Conservation (phyloP, 1,140 invertebrate species). For the Lordiphosa mommai region DNA sequence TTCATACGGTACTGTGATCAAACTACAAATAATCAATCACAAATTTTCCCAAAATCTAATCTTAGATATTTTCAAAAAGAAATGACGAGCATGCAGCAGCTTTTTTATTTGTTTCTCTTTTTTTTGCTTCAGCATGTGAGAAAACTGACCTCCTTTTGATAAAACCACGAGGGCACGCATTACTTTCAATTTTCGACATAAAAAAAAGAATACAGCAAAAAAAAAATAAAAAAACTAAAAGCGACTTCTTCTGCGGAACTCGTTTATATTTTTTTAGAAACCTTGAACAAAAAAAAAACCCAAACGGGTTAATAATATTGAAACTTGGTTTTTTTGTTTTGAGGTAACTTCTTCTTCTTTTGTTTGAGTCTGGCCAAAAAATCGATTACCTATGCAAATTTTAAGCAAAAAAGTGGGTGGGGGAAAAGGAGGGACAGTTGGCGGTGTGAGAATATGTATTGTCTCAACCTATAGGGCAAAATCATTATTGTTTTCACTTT, state of each 20-base stretch:
- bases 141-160: constrained; percentile 4
- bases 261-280: constrained; percentile 8
- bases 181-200: constrained; percentile 9
- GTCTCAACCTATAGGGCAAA: background rate
- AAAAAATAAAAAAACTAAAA: background rate
- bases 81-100: no score
- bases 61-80: background rate
- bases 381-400: constrained; percentile 18
- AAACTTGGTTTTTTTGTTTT: constrained; percentile 9
- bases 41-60: background rate
- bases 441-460: constrained; percentile 8
- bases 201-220: constrained; percentile 2
- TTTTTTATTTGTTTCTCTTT: no score
- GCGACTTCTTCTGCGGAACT: background rate
- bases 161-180: constrained; percentile 1
- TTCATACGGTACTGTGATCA: no score
- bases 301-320: constrained; percentile 1
- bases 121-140: background rate
- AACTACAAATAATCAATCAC: no score
- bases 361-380: constrained; percentile 8
- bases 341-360: constrained; percentile 4
- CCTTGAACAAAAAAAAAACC: constrained; percentile 9
- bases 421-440: background rate
- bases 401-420: background rate
- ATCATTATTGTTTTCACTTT: background rate